phyloP scores from a whole-genome alignment of 1,140 invertebrate genomes.

The Chrysomallon squamiferum region DNA sequence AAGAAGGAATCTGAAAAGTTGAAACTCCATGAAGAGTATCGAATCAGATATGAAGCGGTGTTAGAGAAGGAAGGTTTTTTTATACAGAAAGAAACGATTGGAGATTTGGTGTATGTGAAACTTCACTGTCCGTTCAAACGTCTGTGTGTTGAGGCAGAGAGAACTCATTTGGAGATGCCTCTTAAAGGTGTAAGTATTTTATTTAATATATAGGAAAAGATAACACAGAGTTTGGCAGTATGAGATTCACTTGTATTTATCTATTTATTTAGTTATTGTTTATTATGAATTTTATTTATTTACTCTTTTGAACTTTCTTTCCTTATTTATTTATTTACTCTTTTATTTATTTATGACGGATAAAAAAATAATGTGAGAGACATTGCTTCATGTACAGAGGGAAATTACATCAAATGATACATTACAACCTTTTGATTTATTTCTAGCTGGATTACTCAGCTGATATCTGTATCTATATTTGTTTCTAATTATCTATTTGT shows the following conservation, averaged over 20 bases:
- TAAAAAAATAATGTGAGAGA: no score
- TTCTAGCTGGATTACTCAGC: no score
- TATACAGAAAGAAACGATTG: slow-evolving; percentile 30
- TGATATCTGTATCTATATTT: no score
- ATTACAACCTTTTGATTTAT: no score
- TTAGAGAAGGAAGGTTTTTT: slow-evolving; percentile 24
- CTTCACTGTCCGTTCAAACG: slow-evolving; percentile 56
- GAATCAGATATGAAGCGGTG: slow-evolving; percentile 22
- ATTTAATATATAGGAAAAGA: not conserved
- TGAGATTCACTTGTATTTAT: not conserved
- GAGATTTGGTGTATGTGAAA: slow-evolving; percentile 49
- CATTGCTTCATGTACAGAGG: no score
- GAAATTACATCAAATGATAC: no score
- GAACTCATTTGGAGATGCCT: slow-evolving; percentile 58
- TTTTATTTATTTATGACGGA: no score
- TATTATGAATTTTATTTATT: not conserved
- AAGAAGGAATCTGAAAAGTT: slow-evolving; percentile 16
- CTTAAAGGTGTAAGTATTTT: slow-evolving; percentile 48
- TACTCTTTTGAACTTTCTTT: not conserved
- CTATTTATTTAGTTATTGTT: no score
- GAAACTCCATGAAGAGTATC: slow-evolving; percentile 10
- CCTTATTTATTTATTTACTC: no score
- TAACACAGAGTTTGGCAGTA: no score
- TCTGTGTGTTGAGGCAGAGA: slow-evolving; percentile 59
- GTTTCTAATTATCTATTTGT: no score